Evolutionary conservation across 2,888 invertebrate species (phyloP).

Genomic region (Cynaeus angustus): DNA sequence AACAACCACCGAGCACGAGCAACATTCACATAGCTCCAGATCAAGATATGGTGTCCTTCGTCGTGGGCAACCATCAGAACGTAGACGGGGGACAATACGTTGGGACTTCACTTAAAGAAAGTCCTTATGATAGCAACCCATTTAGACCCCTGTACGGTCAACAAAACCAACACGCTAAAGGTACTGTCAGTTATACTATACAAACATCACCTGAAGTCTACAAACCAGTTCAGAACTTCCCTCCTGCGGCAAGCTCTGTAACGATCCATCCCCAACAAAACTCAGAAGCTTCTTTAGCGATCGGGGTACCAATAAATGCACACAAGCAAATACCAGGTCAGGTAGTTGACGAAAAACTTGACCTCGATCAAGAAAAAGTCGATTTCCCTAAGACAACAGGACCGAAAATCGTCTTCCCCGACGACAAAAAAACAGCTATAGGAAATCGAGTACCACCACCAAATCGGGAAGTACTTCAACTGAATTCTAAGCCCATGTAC

Average conservation of each 20-base stretch:
- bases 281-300: constrained; percentile 69
- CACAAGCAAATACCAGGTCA: constrained; percentile 67
- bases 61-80: constrained; percentile 78
- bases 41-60: constrained; percentile 79
- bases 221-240: constrained; percentile 36
- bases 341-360: constrained; percentile 68
- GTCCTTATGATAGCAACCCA: constrained; percentile 70
- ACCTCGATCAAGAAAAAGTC: constrained; percentile 60
- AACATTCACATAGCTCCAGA: constrained; percentile 78
- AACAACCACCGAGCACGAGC: constrained; percentile 74
- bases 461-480: constrained; percentile 66
- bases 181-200: constrained; percentile 53
- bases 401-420: constrained; percentile 68
- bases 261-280: constrained; percentile 69
- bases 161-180: constrained; percentile 51
- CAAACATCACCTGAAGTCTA: constrained; percentile 49
- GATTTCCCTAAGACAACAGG: constrained; percentile 62
- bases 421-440: constrained; percentile 58
- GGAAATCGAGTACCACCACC: constrained; percentile 53
- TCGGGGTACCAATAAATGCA: constrained; percentile 67
- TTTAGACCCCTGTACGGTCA: constrained; percentile 66
- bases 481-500: constrained; percentile 70
- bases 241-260: constrained; percentile 61
- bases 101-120: constrained; percentile 73
- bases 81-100: constrained; percentile 70